Evolutionary conservation across 2,888 invertebrate genomes (phyloP).

Genomic region (Trachelus iudaicus): DNA sequence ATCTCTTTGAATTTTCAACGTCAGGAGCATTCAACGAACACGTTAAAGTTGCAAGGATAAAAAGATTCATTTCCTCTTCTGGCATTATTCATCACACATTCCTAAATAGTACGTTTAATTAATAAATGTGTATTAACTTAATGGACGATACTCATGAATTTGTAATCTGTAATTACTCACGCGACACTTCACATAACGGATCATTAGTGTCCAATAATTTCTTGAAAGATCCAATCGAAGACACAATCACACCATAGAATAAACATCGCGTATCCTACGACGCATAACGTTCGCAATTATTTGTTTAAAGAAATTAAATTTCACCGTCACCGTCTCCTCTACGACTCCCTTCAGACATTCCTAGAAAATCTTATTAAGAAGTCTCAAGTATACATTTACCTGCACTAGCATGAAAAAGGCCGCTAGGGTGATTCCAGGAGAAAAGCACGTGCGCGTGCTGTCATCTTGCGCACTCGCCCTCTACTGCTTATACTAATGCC

Average conservation of each 20-base stretch:
- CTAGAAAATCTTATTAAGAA: not conserved
- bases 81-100: not conserved
- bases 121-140: not conserved
- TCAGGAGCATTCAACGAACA: not conserved
- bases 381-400: conserved; percentile 12
- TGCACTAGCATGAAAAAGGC: conserved; percentile 38
- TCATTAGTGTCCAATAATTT: not conserved
- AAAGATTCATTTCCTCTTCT: not conserved
- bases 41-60: not conserved
- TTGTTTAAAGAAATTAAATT: not conserved
- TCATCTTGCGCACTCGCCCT: conserved; percentile 85
- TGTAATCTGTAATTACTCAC: not conserved
- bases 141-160: not conserved
- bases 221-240: not conserved
- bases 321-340: not conserved
- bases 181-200: not conserved
- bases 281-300: not conserved
- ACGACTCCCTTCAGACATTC: not conserved
- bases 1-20: not conserved
- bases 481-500: conserved; percentile 79
- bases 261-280: not conserved
- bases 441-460: conserved; percentile 80
- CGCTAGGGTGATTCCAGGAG: conserved; percentile 65
- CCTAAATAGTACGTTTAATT: not conserved
- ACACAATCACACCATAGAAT: not conserved